phyloP scores from a whole-genome alignment of 2,888 invertebrate species.

The Thereva unica region DNA sequence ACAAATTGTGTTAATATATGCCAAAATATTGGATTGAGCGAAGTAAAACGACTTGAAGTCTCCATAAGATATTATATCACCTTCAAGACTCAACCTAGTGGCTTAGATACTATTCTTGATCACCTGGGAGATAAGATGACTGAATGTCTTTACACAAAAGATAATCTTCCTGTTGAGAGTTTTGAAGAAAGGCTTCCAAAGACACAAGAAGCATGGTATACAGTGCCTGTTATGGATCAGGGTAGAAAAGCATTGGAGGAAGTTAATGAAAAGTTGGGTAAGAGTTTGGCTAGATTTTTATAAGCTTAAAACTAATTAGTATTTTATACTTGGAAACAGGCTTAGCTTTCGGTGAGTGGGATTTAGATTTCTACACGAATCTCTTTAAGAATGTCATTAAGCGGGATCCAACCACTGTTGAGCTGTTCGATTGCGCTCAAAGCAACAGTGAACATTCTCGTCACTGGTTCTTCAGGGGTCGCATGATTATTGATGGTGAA shows the following conservation, averaged over 20 bases:
- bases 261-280: conserved; percentile 77
- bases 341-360: conserved; percentile 91
- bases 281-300: background rate
- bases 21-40: conserved; percentile 75
- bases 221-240: conserved; percentile 78
- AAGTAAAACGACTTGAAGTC: conserved; percentile 79
- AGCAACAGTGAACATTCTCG: conserved; percentile 98
- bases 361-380: conserved; percentile 86
- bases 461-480: conserved; percentile 98
- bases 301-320: background rate
- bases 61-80: conserved; percentile 76
- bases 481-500: conserved; percentile 80
- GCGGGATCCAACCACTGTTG: conserved; percentile 95
- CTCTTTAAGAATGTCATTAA: conserved; percentile 81
- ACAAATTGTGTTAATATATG: conserved; percentile 96
- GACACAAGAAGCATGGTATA: conserved; percentile 76
- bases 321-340: conserved; percentile 58
- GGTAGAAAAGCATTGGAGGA: conserved; percentile 80
- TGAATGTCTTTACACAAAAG: conserved; percentile 77
- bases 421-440: conserved; percentile 97
- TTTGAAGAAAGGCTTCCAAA: conserved; percentile 70
- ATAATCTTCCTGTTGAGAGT: conserved; percentile 67
- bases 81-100: conserved; percentile 49
- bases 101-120: conserved; percentile 61
- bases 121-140: conserved; percentile 92